Evolutionary conservation across 2,797 vertebrate species (phyloP).

Genomic region (Phyllotis vaccarum): DNA sequence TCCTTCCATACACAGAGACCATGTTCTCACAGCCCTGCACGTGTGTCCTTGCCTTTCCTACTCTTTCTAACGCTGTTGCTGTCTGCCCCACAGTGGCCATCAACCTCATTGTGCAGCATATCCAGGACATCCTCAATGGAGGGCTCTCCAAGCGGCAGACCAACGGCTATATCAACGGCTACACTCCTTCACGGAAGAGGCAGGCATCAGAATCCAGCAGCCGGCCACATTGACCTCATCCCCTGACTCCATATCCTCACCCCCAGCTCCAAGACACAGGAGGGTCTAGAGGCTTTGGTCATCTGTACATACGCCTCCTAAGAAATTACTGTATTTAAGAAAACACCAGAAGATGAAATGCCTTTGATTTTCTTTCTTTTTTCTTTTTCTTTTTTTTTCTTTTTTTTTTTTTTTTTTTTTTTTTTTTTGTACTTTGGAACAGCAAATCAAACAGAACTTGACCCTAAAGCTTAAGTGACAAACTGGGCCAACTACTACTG

Average conservation of each 20-base stretch:
- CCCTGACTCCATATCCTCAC: constrained; percentile 81
- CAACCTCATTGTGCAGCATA: constrained; percentile 98
- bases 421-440: constrained; percentile 81
- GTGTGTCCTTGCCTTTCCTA: accelerated
- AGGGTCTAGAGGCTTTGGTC: constrained; percentile 25
- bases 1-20: neutral
- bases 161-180: constrained; percentile 91
- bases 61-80: neutral
- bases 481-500: constrained; percentile 80
- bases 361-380: constrained; percentile 80
- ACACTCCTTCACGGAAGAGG: constrained; percentile 89
- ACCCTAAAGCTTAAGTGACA: constrained; percentile 75
- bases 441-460: constrained; percentile 76
- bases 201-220: constrained; percentile 94
- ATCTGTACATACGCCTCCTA: constrained; percentile 59
- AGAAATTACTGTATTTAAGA: constrained; percentile 86
- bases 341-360: constrained; percentile 82
- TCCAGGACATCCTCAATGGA: constrained; percentile 97
- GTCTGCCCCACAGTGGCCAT: constrained; percentile 93
- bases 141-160: constrained; percentile 93
- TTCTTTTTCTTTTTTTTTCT: constrained; percentile 79
- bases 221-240: constrained; percentile 93
- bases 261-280: neutral
- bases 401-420: constrained; percentile 79
- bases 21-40: neutral